phyloP scores from a whole-genome alignment of 2,888 invertebrate species.

The Ochropleura plecta region DNA sequence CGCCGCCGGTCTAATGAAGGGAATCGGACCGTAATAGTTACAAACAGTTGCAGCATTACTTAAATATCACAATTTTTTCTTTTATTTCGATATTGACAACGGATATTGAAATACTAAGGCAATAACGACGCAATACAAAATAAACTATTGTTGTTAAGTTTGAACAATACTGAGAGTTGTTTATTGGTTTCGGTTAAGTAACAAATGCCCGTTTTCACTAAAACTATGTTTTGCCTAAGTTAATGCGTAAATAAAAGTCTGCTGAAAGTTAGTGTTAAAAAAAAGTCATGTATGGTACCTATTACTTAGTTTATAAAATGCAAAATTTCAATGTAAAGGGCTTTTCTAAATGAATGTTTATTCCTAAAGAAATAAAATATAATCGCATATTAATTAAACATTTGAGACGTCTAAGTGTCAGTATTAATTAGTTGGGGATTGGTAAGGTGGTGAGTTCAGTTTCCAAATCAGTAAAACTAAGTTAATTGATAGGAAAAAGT shows the following conservation, averaged over 20 bases:
- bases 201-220: not conserved
- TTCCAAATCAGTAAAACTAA: too few relatives aligned
- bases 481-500: too few relatives aligned
- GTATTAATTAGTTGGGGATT: too few relatives aligned
- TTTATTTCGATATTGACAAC: conserved; percentile 23
- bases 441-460: too few relatives aligned
- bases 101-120: conserved; percentile 32
- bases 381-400: too few relatives aligned
- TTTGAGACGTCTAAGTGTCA: too few relatives aligned
- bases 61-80: conserved; percentile 47
- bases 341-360: too few relatives aligned
- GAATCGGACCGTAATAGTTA: conserved; percentile 54
- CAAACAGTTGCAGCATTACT: conserved; percentile 43
- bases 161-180: not conserved
- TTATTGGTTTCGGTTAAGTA: conserved; percentile 4
- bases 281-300: too few relatives aligned
- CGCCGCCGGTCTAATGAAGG: conserved; percentile 56
- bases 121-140: conserved; percentile 30
- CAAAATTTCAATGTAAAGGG: too few relatives aligned
- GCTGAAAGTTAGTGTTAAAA: too few relatives aligned
- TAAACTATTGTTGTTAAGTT: conserved; percentile 18
- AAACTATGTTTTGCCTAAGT: not conserved
- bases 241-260: not conserved
- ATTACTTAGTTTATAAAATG: too few relatives aligned
- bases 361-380: too few relatives aligned